Base-by-base conservation (phyloP, 2,797 vertebrate species). In the Euthynnus affinis region DNA sequence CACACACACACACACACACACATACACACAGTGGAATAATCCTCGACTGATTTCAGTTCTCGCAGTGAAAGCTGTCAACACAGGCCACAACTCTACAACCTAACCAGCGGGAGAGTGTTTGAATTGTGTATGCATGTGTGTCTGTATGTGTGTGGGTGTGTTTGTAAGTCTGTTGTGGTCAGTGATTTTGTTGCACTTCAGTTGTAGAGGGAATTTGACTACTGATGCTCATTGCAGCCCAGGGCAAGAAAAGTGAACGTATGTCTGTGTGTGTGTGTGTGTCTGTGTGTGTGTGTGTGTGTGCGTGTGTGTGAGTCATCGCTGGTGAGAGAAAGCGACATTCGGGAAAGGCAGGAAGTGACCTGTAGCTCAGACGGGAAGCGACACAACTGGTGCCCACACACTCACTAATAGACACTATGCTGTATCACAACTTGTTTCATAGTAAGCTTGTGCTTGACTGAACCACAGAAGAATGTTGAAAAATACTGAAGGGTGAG, bases 141-240 rank as follows among this genome's bases (percentile, higher is more conserved):
- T 68, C 59, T 56, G 48, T 59, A 6, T 61, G 52, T 51, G 20
- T 49, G 44, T 65, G 44, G 20, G 23, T 59, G 55, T 81, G 60
- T 58, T 32, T 80, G 44, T 74, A 79, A 80, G 67, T 81, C 42
- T 87, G 82, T 88, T 86, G 82, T 90, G 87, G 87, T 85, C 85
- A 88, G 82, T 90, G 89, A 90, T 87, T 93, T 83, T 89, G 79
- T 87, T 91, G 83, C 85, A 89, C 82, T 90, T 76, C 76, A 88
- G 87, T 89, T 88, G 82, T 68, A 37, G 72, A 83, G 88, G 70
- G 81, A 92, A 83, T 91, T 85, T 84, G 85, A 93, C 86, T 81
- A 82, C 78, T 84, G 91, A 92, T 86, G 88, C 78, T 90, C 83
- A 92, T 91, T 76, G 80, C 74, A 82, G 90, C 91, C 82, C 74